phyloP scores from a whole-genome alignment of 1,140 invertebrate species.

The Hypsibius dujardini region DNA sequence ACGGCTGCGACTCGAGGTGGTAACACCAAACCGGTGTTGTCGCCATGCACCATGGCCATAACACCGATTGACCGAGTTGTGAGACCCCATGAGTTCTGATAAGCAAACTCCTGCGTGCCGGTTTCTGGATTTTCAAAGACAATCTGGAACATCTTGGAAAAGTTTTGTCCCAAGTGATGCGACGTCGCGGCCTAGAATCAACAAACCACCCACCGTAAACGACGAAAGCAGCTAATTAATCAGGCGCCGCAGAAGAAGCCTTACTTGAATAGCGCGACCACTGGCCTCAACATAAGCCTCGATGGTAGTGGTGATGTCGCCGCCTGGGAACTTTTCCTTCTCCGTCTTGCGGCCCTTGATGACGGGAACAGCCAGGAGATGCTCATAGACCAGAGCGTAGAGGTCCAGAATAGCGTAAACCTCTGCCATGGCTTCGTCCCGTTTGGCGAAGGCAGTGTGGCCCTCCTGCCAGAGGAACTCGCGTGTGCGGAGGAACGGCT shows the following conservation, averaged over 20 bases:
- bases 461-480: slow-evolving; percentile 99
- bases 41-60: slow-evolving; percentile 88
- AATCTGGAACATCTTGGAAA: slow-evolving; percentile 98
- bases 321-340: slow-evolving; percentile 98
- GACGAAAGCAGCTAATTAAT: no score
- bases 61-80: slow-evolving; percentile 89
- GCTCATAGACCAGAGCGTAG: slow-evolving; percentile 71
- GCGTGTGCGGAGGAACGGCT: slow-evolving; percentile 86
- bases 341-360: slow-evolving; percentile 87
- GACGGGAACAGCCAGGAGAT: slow-evolving; percentile 83
- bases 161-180: slow-evolving; percentile 95
- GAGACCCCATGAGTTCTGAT: slow-evolving; percentile 95
- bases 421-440: slow-evolving; percentile 70
- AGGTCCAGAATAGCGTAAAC: slow-evolving; percentile 54
- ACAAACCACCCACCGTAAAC: no score
- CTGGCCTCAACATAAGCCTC: slow-evolving; percentile 86
- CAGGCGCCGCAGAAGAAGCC: no score
- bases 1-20: slow-evolving; percentile 73
- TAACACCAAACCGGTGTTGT: slow-evolving; percentile 83
- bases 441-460: slow-evolving; percentile 72
- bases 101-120: slow-evolving; percentile 65
- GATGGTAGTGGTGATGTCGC: slow-evolving; percentile 89
- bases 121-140: slow-evolving; percentile 74
- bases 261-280: slow-evolving; percentile 71
- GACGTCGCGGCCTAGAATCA: slow-evolving; percentile 74